These are phyloP conservation scores for Notothenia coriiceps DNA, from an alignment of 2,113 vertebrate genomes.

Conservation along the genomic window DNA sequence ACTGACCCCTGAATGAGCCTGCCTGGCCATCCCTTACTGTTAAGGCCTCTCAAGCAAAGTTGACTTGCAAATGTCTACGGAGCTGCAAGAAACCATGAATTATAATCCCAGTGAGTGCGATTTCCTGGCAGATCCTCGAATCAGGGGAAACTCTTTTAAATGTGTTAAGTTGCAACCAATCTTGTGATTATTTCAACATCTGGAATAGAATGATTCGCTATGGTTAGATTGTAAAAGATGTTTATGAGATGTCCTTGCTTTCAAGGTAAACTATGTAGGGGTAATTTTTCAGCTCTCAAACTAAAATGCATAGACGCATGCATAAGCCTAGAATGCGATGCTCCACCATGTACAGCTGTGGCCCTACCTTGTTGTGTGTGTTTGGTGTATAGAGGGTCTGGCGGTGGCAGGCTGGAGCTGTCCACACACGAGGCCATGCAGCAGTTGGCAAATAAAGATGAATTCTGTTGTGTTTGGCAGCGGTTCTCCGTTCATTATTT, in stretches of 20 bases:
- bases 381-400: constrained; percentile 71
- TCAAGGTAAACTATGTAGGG: neutral
- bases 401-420: constrained; percentile 78
- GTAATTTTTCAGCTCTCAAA: constrained; percentile 5
- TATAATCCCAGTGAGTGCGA: neutral
- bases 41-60: constrained; percentile 28
- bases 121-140: neutral
- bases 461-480: constrained; percentile 91
- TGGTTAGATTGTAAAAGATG: neutral
- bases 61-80: constrained; percentile 43
- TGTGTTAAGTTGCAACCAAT: neutral
- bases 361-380: constrained; percentile 31
- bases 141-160: neutral
- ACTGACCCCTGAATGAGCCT: constrained; percentile 20
- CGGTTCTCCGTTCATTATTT: constrained; percentile 90
- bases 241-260: neutral
- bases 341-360: constrained; percentile 50
- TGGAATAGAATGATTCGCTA: neutral
- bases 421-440: constrained; percentile 81
- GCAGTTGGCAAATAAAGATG: constrained; percentile 96
- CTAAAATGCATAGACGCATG: neutral
- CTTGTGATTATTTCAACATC: neutral
- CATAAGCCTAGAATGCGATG: constrained; percentile 22
- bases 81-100: constrained; percentile 22
- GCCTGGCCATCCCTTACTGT: constrained; percentile 7